phyloP scores from a whole-genome alignment of 2,797 vertebrate species.

The Morelia viridis region DNA sequence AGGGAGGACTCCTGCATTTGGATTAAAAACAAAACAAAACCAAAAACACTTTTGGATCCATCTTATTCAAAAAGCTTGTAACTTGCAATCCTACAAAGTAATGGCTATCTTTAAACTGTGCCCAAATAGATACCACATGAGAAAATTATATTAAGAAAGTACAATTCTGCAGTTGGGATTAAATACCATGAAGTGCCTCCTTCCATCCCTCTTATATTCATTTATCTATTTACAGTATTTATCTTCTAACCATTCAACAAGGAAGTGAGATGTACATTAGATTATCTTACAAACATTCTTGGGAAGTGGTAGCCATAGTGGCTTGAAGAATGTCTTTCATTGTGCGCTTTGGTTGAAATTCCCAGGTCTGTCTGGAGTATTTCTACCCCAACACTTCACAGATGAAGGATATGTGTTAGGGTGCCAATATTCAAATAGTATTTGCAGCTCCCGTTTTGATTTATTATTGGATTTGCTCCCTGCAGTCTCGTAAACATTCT shows the following conservation, averaged over 20 bases:
- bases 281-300: neutral
- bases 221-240: slow-evolving; percentile 10
- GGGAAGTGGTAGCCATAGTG: neutral
- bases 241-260: neutral
- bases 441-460: slow-evolving; percentile 36
- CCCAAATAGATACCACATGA: slow-evolving; percentile 35
- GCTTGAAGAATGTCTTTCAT: neutral
- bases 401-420: slow-evolving; percentile 3
- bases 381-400: slow-evolving; percentile 25
- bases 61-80: neutral
- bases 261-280: neutral
- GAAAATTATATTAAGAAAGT: slow-evolving; percentile 14
- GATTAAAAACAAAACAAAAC: neutral
- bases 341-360: neutral
- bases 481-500: neutral
- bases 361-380: neutral
- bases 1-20: neutral
- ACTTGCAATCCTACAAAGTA: neutral
- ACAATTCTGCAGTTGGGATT: slow-evolving; percentile 33
- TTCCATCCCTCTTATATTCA: slow-evolving; percentile 32
- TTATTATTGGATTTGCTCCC: slow-evolving; percentile 22
- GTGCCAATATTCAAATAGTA: slow-evolving; percentile 23
- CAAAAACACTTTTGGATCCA: neutral
- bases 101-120: slow-evolving; percentile 9
- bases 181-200: slow-evolving; percentile 25